Conservation (phyloP, 1,140 invertebrate species). For the Bombus cullumanus region DNA sequence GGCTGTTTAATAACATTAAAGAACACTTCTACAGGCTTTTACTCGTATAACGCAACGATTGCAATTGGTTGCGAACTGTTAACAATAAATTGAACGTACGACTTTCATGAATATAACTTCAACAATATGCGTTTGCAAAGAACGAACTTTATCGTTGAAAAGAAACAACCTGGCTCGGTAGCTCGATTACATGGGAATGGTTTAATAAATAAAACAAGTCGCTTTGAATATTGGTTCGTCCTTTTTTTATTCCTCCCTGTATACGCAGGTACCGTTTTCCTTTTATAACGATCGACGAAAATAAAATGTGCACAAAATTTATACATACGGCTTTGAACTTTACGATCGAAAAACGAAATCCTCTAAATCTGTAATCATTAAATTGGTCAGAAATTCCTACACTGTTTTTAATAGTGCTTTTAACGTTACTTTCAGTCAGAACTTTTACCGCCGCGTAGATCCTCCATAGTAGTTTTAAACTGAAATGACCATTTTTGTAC, state of each 20-base stretch:
- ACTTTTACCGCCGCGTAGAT: neutral
- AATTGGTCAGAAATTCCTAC: slow-evolving; percentile 2
- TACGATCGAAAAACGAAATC: neutral
- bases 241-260: neutral
- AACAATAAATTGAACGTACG: neutral
- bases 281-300: neutral
- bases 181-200: neutral
- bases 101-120: neutral
- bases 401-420: slow-evolving; percentile 27
- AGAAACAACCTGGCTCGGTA: neutral
- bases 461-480: neutral
- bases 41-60: neutral
- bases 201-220: neutral
- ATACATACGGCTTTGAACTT: neutral
- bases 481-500: neutral
- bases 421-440: neutral
- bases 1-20: neutral
- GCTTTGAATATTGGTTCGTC: neutral
- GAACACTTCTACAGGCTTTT: neutral
- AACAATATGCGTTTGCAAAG: neutral
- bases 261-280: neutral
- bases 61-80: neutral
- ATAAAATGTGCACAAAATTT: slow-evolving; percentile 4
- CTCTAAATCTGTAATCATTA: slow-evolving; percentile 12
- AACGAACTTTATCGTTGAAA: neutral